Evolutionary conservation across 1,140 invertebrate species (phyloP), one percentile per base, ranked within the genome.

Genomic region (Lepidurus couesii): DNA sequence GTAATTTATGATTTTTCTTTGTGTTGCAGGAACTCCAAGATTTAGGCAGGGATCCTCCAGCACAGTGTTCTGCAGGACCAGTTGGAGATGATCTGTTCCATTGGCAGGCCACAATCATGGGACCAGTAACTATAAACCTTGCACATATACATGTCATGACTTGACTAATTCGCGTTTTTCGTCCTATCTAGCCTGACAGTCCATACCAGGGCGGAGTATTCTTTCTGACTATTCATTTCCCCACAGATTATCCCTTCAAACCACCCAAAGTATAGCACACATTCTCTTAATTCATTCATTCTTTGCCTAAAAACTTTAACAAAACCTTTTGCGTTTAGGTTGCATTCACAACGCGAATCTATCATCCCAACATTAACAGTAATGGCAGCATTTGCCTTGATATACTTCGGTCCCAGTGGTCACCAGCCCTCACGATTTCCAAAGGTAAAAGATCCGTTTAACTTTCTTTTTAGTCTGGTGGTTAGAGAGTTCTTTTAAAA

Each of bases 301-400:
- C 44, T 34, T 81, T 24, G 53, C 7, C 44, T 16, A 44, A 34
- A 34, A 34, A 34, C 34, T 34, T 44, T 77, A 79, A 9, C 8
- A 24, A 21, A 75, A 45, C 73, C 44, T 10, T 78, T 82, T 80
- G 79, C 81, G 84, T 84, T 74, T 83, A 92, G 89, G 95, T 99
- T 87, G 94, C 96, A 87, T 99, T 99, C 89, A 98, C 96, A 87
- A 99, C 97, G 86, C 93, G 96, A 90, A 99, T 99, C 87, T 99
- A 99, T 90, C 97, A 99, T 89, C 97, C 97, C 85, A 99, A 99
- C 90, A 99, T 99, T 88, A 98, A 98, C 92, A 97, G 95, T 91
- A 98, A 98, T 91, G 97, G 97, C 90, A 96, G 94, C 88, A 98
- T 99, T 90, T 99, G 97, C 89, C 91, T 99, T 87, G 97, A 99